Conservation (phyloP, 2,113 vertebrate genomes). For the Caretta caretta region DNA sequence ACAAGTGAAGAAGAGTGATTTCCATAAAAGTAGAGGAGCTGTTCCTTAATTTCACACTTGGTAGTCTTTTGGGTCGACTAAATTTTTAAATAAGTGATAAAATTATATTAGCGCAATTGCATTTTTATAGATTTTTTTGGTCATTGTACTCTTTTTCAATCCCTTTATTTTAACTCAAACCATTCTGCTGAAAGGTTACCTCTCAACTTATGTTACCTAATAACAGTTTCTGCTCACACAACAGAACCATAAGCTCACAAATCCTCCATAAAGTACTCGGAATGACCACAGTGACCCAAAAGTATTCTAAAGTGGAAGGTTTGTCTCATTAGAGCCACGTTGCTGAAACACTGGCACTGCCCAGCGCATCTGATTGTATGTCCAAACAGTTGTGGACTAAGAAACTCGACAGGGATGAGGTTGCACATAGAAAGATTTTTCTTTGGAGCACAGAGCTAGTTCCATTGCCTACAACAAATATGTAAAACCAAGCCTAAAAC, state of each 20-base stretch:
- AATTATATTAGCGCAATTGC: constrained; percentile 90
- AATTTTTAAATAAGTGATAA: constrained; percentile 92
- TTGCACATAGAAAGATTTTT: not conserved
- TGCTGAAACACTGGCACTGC: not conserved
- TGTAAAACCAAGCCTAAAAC: not conserved
- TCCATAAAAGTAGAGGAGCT: constrained; percentile 87
- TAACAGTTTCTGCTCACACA: constrained; percentile 68
- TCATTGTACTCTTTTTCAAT: constrained; percentile 87
- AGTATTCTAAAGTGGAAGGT: constrained; percentile 21
- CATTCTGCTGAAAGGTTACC: constrained; percentile 83
- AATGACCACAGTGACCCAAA: constrained; percentile 30
- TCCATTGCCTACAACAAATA: fast-evolving
- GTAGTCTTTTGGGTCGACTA: constrained; percentile 91
- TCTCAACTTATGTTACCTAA: constrained; percentile 79
- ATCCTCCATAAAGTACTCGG: constrained; percentile 40
- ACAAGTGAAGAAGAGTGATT: constrained; percentile 90
- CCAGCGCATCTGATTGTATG: not conserved
- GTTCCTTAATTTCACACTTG: constrained; percentile 90
- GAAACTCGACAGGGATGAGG: not conserved
- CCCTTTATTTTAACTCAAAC: constrained; percentile 85
- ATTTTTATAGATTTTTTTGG: constrained; percentile 91
- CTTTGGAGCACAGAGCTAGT: not conserved
- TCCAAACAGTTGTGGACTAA: not conserved
- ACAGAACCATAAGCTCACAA: constrained; percentile 56
- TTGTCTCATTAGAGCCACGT: not conserved